A percentile compares a stretch with the other conserved stretches of the same genome.
phyloP scores from a whole-genome alignment of 1,140 invertebrate genomes.

The Tribolium madens region DNA sequence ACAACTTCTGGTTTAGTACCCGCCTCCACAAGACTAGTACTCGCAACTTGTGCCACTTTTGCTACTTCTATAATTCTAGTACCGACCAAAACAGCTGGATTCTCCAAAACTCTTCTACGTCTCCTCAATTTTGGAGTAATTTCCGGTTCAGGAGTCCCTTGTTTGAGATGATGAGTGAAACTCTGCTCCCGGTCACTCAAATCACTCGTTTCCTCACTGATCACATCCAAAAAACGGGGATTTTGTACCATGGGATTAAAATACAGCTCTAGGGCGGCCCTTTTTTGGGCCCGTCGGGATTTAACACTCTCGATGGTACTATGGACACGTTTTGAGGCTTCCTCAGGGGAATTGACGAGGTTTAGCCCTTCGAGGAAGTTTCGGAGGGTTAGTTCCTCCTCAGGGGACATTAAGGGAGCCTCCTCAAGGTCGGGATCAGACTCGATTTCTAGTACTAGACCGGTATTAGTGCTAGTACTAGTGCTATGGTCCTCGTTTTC shows the following conservation, averaged over 20 bases:
- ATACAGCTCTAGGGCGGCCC: slow-evolving; percentile 70
- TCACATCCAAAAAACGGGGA: slow-evolving; percentile 74
- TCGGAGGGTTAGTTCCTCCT: slow-evolving; percentile 67
- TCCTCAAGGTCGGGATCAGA: slow-evolving; percentile 64
- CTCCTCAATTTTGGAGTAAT: background rate
- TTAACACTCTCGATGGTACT: slow-evolving; percentile 56
- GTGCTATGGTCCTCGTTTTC: slow-evolving; percentile 57
- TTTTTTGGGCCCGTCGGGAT: slow-evolving; percentile 68
- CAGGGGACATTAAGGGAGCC: slow-evolving; percentile 62
- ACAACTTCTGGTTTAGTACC: slow-evolving; percentile 53
- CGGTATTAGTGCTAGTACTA: too few species aligned
- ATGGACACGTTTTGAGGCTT: slow-evolving; percentile 53
- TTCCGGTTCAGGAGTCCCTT: slow-evolving; percentile 58
- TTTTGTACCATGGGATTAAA: slow-evolving; percentile 68
- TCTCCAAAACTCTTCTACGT: background rate
- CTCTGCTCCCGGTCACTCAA: slow-evolving; percentile 66
- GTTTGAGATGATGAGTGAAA: slow-evolving; percentile 49
- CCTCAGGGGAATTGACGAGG: slow-evolving; percentile 65
- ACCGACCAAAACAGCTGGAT: slow-evolving; percentile 53
- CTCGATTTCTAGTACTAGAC: slow-evolving; percentile 70
- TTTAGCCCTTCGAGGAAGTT: slow-evolving; percentile 73
- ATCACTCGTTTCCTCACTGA: slow-evolving; percentile 76
- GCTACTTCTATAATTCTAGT: slow-evolving; percentile 53
- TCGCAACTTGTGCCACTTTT: slow-evolving; percentile 19
- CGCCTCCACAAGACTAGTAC: slow-evolving; percentile 34